These are phyloP conservation scores for Corythoichthys haematopterus DNA, from an alignment of 2,113 vertebrate species.

Conservation along the genomic window DNA sequence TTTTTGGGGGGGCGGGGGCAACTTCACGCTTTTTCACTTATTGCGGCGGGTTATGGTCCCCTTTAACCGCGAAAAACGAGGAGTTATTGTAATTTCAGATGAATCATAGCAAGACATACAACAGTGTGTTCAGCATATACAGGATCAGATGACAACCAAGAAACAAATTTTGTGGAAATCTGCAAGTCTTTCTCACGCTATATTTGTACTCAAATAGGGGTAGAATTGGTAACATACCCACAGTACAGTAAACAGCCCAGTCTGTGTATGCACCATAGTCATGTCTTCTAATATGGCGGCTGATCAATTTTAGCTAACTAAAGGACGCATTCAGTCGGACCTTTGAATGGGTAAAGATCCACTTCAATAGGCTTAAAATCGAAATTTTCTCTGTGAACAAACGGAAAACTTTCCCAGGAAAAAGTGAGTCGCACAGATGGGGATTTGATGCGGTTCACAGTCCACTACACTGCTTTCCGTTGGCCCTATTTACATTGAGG, in stretches of 20 bases:
- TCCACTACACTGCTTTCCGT: constrained; percentile 73
- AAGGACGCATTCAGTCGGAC: constrained; percentile 68
- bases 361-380: constrained; percentile 80
- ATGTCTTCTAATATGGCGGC: neutral
- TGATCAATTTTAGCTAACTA: constrained; percentile 34
- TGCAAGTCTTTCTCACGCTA: neutral
- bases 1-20: no score
- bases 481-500: constrained; percentile 64
- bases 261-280: neutral
- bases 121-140: neutral
- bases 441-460: constrained; percentile 80
- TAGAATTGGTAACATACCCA: neutral
- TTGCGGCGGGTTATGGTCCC: no score
- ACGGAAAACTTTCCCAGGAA: constrained; percentile 72
- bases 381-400: constrained; percentile 74
- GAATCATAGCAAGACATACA: neutral
- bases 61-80: no score
- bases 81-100: neutral
- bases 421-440: constrained; percentile 47
- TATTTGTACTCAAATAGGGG: neutral
- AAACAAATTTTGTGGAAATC: neutral
- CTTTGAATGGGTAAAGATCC: constrained; percentile 69
- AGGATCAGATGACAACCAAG: neutral
- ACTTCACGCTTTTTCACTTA: no score
- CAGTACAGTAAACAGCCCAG: neutral